A percentile compares a stretch with the other conserved stretches of the same genome.
phyloP scores from a whole-genome alignment of 2,888 invertebrate genomes.

The Kryphioiulus occultus region DNA sequence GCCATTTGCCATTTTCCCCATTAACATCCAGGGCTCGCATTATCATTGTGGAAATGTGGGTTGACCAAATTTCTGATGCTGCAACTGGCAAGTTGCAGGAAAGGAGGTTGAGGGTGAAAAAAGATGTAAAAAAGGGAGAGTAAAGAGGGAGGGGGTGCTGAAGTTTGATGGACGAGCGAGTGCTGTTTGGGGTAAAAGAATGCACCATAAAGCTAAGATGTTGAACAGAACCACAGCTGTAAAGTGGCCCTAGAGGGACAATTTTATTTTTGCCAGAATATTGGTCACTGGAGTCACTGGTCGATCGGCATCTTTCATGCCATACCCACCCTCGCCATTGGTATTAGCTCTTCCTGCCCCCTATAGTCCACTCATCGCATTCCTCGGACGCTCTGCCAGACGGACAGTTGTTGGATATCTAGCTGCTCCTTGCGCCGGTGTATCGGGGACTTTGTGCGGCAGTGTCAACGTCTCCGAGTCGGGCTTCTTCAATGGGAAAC shows the following conservation, averaged over 20 bases:
- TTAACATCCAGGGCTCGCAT: background rate
- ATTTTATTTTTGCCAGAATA: background rate
- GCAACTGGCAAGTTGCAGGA: slow-evolving; percentile 1
- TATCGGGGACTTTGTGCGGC: background rate
- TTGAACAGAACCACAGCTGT: slow-evolving; percentile 35
- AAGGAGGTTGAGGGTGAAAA: slow-evolving; percentile 31
- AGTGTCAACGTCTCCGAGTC: background rate
- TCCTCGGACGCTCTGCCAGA: slow-evolving; percentile 12
- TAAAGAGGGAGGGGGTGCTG: slow-evolving; percentile 39
- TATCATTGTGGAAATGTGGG: slow-evolving; percentile 22
- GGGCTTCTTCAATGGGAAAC: background rate
- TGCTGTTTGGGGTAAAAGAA: slow-evolving; percentile 32
- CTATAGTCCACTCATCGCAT: background rate
- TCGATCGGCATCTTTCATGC: background rate
- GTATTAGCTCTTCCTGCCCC: slow-evolving; percentile 8
- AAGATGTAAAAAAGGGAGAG: slow-evolving; percentile 37
- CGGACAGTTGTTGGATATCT: slow-evolving; percentile 28
- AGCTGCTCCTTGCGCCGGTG: background rate
- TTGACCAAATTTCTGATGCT: slow-evolving; percentile 24
- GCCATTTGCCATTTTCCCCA: background rate
- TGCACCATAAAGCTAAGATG: slow-evolving; percentile 24
- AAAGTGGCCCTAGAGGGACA: slow-evolving; percentile 33
- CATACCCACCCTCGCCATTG: slow-evolving; percentile 18
- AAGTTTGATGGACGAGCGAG: slow-evolving; percentile 20
- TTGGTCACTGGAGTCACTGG: background rate